phyloP scores from a whole-genome alignment of 2,888 invertebrate species.

The Cataglyphis altisquamis region DNA sequence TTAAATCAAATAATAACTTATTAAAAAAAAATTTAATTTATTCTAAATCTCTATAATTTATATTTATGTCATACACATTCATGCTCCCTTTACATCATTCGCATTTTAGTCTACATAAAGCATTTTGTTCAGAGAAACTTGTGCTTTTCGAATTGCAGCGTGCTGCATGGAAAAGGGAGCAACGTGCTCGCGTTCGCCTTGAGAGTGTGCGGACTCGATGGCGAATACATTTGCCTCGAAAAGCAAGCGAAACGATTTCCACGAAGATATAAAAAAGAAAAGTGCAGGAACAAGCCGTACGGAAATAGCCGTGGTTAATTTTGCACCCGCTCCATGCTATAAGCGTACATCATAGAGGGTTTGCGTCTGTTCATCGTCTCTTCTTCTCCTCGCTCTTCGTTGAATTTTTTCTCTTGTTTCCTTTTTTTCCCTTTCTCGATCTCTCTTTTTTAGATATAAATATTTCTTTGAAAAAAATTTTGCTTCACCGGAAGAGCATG shows the following conservation, averaged over 20 bases:
- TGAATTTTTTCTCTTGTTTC: conserved; percentile 15
- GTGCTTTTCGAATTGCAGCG: background rate
- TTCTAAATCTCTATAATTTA: background rate
- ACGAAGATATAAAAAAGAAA: conserved; percentile 74
- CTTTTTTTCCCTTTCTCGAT: conserved; percentile 38
- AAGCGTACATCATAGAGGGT: conserved; percentile 77
- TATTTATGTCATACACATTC: background rate
- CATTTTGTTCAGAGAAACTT: background rate
- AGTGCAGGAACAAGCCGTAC: conserved; percentile 70
- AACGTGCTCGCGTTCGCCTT: background rate
- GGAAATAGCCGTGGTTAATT: conserved; percentile 80
- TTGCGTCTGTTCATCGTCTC: conserved; percentile 81
- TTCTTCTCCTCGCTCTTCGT: conserved; percentile 55
- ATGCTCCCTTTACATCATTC: background rate
- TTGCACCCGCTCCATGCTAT: conserved; percentile 77
- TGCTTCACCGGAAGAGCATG: background rate
- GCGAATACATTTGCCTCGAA: conserved; percentile 52
- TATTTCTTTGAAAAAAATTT: conserved; percentile 1
- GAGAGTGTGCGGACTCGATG: conserved; percentile 34
- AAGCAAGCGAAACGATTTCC: conserved; percentile 68
- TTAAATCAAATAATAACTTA: no score
- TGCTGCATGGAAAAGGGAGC: conserved; percentile 30
- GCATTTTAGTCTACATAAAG: conserved; percentile 10
- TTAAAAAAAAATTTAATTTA: no score
- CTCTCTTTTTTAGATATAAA: background rate